phyloP scores from a whole-genome alignment of 2,797 vertebrate genomes.

The Galaxias olidus region DNA sequence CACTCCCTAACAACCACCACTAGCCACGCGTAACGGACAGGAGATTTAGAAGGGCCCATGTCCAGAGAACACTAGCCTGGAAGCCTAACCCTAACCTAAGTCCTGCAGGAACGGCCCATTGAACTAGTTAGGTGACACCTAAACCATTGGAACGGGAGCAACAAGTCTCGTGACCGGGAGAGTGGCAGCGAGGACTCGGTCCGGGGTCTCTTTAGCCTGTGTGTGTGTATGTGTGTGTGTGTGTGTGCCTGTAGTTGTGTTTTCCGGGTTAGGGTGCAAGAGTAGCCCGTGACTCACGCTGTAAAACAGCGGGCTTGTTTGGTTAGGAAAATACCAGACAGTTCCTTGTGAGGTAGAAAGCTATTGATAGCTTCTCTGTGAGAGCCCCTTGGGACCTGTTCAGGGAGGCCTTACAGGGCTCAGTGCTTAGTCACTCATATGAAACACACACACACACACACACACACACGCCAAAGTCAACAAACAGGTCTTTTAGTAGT shows the following conservation, averaged over 20 bases:
- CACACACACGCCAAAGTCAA: constrained; percentile 1
- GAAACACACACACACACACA: neutral
- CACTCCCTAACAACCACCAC: too few species aligned
- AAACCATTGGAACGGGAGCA: too few species aligned
- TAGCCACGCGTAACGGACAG: too few species aligned
- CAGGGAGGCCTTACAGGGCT: constrained; percentile 10
- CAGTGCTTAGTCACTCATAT: neutral
- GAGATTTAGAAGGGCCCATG: too few species aligned
- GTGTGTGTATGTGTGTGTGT: constrained; percentile 6
- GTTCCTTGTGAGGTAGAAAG: neutral
- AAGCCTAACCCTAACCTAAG: too few species aligned
- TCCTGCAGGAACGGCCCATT: too few species aligned
- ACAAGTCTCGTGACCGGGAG: too few species aligned
- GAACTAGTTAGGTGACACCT: too few species aligned
- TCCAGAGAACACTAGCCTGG: too few species aligned
- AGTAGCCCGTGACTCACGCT: constrained; percentile 29
- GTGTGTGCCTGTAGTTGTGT: neutral
- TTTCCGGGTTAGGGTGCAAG: neutral
- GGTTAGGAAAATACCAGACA: constrained; percentile 31
- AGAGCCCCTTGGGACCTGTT: neutral
- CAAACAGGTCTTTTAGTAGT: constrained; percentile 12
- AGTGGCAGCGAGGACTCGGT: neutral
- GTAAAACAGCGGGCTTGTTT: constrained; percentile 48
- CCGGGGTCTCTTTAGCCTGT: constrained; percentile 28
- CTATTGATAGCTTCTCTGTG: too few species aligned